phyloP scores from a whole-genome alignment of 2,888 invertebrate species.

The Dryocosmus kuriphilus region DNA sequence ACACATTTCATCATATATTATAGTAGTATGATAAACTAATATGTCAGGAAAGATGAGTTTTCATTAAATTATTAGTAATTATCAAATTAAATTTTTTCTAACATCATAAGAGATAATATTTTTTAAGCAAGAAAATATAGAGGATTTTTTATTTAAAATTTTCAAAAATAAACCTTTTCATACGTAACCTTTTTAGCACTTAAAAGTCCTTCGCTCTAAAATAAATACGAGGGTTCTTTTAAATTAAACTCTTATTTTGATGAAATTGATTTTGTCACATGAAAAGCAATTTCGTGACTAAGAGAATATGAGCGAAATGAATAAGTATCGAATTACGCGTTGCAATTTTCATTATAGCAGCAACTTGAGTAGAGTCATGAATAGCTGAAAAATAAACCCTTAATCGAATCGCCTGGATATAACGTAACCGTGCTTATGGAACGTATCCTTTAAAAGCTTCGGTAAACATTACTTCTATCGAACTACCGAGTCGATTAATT shows the following conservation, averaged over 20 bases:
- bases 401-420: not conserved
- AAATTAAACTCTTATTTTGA: too few species aligned
- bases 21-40: not conserved
- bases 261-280: not conserved
- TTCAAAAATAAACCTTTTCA: too few species aligned
- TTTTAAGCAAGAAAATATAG: too few species aligned
- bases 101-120: too few species aligned
- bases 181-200: too few species aligned
- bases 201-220: too few species aligned
- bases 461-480: slow-evolving; percentile 27
- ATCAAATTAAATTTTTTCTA: too few species aligned
- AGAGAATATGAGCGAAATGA: not conserved
- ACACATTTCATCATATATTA: not conserved
- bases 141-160: too few species aligned
- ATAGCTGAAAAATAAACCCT: slow-evolving; percentile 14
- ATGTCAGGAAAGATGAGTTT: too few species aligned
- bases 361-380: not conserved
- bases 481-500: slow-evolving; percentile 21
- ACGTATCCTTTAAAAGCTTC: not conserved
- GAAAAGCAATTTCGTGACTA: not conserved
- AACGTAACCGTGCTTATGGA: slow-evolving; percentile 10
- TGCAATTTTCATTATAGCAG: not conserved
- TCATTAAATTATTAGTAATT: too few species aligned
- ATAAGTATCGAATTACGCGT: not conserved
- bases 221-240: too few species aligned